Base-by-base conservation (phyloP, 2,797 vertebrate species). In the Spondyliosoma cantharus region DNA sequence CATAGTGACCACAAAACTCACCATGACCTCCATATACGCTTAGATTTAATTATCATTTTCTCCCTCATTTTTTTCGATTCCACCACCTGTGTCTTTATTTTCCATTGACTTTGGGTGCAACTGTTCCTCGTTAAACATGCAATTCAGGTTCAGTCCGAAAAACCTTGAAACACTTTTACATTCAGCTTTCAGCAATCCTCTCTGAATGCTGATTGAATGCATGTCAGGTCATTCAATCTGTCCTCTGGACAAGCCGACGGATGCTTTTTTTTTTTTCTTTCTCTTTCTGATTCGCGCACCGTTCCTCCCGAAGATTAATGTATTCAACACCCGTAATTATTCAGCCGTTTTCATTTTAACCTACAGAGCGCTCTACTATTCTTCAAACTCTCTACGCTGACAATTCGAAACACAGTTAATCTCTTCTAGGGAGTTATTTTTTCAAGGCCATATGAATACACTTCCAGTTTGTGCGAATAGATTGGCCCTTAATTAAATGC, bases 401-500 rank as follows among this genome's bases (percentile, higher is more conserved):
- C 50, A 58, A 29, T 59, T 50, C 25, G 54, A 52, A 52, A 17
- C 48, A 54, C 17, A 19, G n/a, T 53, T 12, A 37, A 2, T 74
- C 43, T 7, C 15, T 9, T 54, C 56, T 7, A 32, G 49, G 11
- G 19, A 24, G 45, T 43, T 70, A 15, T 78, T 75, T 76, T 13
- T 72, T 50, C n/a, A 68, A 66, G 15, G 45, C 7, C 53, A 53
- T 57, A 32, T 29, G 13, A 74, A 59, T 22, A 16, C 4, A 71
- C 73, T 60, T 3, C 42, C 59, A 4, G 46, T 74, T 61, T 74
- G 62, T 29, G 25, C 59, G 76, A 79, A 53, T 60, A 63, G 50
- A 60, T 45, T 52, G 60, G 24, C 46, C 66, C 19, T 64, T 83
- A 81, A 86, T 85, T 77, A 83, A 86, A 90, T 86, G 71, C 71